A percentile compares a stretch with the other conserved stretches of the same genome.
Evolutionary conservation across 2,113 vertebrate genomes (phyloP).

Genomic region (Elephantulus edwardii): DNA sequence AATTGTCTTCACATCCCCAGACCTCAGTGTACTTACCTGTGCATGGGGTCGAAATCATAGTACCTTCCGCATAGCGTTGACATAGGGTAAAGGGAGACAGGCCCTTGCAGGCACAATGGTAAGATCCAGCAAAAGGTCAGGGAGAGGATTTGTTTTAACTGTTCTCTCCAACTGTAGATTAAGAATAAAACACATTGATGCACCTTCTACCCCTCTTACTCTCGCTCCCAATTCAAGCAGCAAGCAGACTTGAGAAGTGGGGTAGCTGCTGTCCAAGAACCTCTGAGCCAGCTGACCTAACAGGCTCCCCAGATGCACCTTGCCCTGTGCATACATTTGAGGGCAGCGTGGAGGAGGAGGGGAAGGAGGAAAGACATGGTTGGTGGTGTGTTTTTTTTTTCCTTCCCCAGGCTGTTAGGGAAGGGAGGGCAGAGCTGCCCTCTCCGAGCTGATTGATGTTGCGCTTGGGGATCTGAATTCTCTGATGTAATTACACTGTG

Average conservation of each 20-base stretch:
- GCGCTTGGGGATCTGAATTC: slow-evolving; percentile 84
- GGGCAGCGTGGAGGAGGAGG: not conserved
- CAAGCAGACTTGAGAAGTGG: not conserved
- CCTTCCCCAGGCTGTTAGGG: slow-evolving; percentile 4
- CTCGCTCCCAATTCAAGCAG: not conserved
- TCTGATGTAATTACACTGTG: slow-evolving; percentile 91
- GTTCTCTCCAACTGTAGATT: not conserved
- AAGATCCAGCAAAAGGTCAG: not conserved
- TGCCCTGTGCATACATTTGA: not conserved
- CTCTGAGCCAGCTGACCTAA: not conserved
- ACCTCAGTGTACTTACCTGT: not conserved
- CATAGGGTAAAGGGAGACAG: not conserved
- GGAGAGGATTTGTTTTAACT: not conserved
- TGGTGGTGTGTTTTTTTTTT: not conserved
- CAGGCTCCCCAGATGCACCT: not conserved
- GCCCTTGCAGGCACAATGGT: not conserved
- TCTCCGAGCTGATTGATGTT: slow-evolving; percentile 87
- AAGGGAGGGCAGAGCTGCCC: slow-evolving; percentile 9
- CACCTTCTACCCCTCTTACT: no score
- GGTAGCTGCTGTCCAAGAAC: not conserved
- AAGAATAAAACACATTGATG: not conserved
- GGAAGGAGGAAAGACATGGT: not conserved
- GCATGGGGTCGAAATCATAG: not conserved
- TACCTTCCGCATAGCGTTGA: not conserved
- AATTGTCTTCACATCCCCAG: not conserved